These are phyloP conservation scores for Dendrolimus pini DNA, from an alignment of 2,888 invertebrate genomes.

Conservation along the genomic window DNA sequence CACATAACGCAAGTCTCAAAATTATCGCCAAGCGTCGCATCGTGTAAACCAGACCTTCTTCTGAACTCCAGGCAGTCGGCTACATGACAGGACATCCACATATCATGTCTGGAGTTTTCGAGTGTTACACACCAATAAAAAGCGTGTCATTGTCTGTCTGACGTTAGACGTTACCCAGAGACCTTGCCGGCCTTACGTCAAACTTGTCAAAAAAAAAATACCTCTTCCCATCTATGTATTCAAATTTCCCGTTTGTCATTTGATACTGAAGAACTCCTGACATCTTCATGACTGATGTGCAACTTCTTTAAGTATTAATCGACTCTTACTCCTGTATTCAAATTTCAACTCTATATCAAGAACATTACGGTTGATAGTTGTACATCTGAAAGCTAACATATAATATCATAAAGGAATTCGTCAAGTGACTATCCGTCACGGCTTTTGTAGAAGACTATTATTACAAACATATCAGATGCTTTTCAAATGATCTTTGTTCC, in stretches of 20 bases:
- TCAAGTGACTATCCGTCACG: constrained; percentile 60
- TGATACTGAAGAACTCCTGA: constrained; percentile 52
- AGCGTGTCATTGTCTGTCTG: constrained; percentile 35
- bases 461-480: constrained; percentile 15
- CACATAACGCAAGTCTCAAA: constrained; percentile 13
- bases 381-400: constrained; percentile 4
- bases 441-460: constrained; percentile 36
- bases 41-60: background rate
- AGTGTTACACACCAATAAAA: constrained; percentile 25
- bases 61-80: background rate
- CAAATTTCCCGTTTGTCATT: constrained; percentile 64
- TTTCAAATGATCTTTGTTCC: constrained; percentile 15
- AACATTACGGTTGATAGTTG: background rate
- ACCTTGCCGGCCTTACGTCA: constrained; percentile 36
- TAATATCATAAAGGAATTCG: constrained; percentile 55
- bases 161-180: constrained; percentile 24
- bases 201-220: constrained; percentile 61
- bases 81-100: background rate
- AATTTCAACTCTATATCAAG: constrained; percentile 20
- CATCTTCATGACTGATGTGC: constrained; percentile 55
- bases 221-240: constrained; percentile 66
- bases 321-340: background rate
- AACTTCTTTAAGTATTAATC: constrained; percentile 20
- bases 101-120: background rate
- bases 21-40: constrained; percentile 9